Evolutionary conservation across 2,888 invertebrate species (phyloP).

Genomic region (Habrosyne pyritoides): DNA sequence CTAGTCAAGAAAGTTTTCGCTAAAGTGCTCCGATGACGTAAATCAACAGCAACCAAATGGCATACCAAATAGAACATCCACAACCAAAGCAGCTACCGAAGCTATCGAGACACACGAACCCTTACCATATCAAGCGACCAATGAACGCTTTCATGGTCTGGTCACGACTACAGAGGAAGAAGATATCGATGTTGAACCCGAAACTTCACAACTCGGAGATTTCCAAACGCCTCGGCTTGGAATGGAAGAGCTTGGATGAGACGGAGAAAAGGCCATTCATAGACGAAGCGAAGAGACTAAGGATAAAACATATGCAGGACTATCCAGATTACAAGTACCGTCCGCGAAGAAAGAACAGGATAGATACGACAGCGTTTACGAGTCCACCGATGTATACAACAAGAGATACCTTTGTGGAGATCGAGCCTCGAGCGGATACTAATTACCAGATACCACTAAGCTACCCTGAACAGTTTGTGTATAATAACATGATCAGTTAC

Average conservation of each 20-base stretch:
- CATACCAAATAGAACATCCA: slow-evolving; percentile 58
- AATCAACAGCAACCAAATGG: slow-evolving; percentile 42
- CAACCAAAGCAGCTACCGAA: slow-evolving; percentile 55
- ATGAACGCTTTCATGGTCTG: slow-evolving; percentile 99
- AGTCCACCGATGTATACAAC: slow-evolving; percentile 59
- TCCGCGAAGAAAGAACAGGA: slow-evolving; percentile 85
- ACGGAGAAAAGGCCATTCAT: slow-evolving; percentile 93
- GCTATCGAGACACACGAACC: slow-evolving; percentile 81
- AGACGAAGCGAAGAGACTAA: slow-evolving; percentile 92
- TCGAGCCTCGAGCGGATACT: slow-evolving; percentile 64
- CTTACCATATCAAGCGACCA: slow-evolving; percentile 94
- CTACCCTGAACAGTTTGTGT: slow-evolving; percentile 71
- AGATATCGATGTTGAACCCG: slow-evolving; percentile 92
- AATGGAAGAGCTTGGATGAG: slow-evolving; percentile 93
- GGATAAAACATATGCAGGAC: slow-evolving; percentile 88
- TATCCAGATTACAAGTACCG: slow-evolving; percentile 89
- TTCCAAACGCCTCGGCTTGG: slow-evolving; percentile 91
- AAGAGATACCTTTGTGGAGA: slow-evolving; percentile 64
- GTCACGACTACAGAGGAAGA: slow-evolving; percentile 94
- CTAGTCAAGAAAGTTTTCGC: slow-evolving; percentile 10
- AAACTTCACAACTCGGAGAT: slow-evolving; percentile 91
- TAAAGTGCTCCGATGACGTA: slow-evolving; percentile 23
- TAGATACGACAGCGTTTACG: slow-evolving; percentile 58
- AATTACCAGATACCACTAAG: slow-evolving; percentile 63
- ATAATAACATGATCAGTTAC: slow-evolving; percentile 75